Evolutionary conservation across 2,113 vertebrate species (phyloP).

Genomic region (Origma solitaria): DNA sequence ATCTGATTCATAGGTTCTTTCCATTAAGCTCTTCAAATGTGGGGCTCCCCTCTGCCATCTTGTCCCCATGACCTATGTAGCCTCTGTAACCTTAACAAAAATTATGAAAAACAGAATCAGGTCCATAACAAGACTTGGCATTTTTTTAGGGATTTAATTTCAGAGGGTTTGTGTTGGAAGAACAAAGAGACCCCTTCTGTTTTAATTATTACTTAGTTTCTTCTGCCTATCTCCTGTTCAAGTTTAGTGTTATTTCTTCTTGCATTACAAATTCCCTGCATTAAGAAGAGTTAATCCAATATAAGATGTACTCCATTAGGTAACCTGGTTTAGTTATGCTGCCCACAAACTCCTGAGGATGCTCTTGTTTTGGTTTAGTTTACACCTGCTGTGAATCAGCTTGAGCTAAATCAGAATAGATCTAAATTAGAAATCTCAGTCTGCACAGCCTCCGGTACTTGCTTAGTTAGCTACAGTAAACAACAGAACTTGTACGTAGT

Average conservation of each 20-base stretch:
- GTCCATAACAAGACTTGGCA: not conserved
- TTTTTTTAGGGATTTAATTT: not conserved
- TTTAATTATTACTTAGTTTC: not conserved
- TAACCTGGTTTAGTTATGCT: not conserved
- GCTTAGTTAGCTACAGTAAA: conserved; percentile 7
- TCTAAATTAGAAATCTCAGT: not conserved
- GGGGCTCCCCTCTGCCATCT: not conserved
- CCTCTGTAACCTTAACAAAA: not conserved
- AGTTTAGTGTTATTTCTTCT: not conserved
- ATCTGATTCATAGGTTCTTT: not conserved
- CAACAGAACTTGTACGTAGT: not conserved
- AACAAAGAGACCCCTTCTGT: not conserved
- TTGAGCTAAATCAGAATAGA: conserved; percentile 1
- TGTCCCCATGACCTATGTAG: not conserved
- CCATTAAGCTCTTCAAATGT: not conserved
- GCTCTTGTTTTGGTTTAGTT: not conserved
- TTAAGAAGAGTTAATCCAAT: not conserved
- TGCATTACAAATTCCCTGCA: not conserved
- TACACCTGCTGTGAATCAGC: conserved; percentile 13
- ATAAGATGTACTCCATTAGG: not conserved
- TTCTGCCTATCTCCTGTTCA: not conserved
- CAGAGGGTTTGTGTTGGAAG: not conserved
- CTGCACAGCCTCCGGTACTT: not conserved
- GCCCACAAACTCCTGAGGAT: not conserved
- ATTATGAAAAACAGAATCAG: not conserved